Evolutionary conservation across 2,888 invertebrate genomes (phyloP).

Genomic region (Drosophila histrio): DNA sequence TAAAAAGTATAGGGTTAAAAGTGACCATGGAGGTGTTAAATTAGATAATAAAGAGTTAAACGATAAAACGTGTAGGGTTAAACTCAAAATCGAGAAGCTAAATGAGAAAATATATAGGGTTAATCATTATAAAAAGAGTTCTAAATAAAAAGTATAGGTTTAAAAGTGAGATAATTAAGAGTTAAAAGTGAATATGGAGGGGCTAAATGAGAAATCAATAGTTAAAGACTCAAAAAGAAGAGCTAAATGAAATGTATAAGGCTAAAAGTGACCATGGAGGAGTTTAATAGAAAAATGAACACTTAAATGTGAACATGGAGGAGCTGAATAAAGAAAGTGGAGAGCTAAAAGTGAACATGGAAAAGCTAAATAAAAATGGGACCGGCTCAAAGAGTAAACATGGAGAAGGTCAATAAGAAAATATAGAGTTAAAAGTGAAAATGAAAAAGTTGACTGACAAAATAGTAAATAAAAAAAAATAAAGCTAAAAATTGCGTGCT

Average conservation of each 20-base stretch:
- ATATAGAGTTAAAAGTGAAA: neutral
- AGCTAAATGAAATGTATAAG: too few species aligned
- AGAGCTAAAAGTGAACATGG: neutral
- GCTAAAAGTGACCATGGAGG: neutral
- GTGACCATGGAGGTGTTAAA: neutral
- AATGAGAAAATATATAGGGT: neutral
- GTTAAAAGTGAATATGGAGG: too few species aligned
- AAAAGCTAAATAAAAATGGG: neutral
- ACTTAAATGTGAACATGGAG: neutral
- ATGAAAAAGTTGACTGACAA: neutral
- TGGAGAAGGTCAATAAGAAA: neutral
- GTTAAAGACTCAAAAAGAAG: too few species aligned
- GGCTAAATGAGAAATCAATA: too few species aligned
- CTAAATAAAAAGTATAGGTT: too few species aligned
- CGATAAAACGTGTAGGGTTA: neutral
- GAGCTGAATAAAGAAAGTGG: neutral
- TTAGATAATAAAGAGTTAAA: neutral
- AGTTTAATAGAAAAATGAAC: neutral
- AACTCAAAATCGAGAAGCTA: neutral
- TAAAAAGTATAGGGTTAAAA: too few species aligned
- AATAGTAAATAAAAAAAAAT: neutral
- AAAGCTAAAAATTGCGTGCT: too few species aligned
- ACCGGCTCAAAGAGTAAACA: too few species aligned
- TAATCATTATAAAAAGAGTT: too few species aligned
- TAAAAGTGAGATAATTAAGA: too few species aligned